A percentile compares a stretch with the other conserved stretches of the same genome.
phyloP scores from a whole-genome alignment of 1,140 invertebrate species.

The Macrosteles quadrilineatus region DNA sequence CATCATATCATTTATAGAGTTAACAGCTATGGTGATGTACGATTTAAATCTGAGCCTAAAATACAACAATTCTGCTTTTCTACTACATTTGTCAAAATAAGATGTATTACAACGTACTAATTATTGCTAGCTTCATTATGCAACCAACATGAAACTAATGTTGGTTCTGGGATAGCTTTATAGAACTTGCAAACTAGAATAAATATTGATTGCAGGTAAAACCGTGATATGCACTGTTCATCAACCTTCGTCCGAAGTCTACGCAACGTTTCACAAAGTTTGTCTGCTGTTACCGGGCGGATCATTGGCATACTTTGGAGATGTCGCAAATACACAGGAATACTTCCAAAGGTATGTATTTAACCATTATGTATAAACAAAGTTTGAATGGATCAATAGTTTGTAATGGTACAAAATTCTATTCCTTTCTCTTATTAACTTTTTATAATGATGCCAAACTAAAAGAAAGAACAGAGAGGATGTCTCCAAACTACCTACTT shows the following conservation, averaged over 20 bases:
- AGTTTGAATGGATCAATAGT: conserved; percentile 25
- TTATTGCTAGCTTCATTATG: no score
- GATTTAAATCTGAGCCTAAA: no score
- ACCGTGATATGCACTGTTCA: conserved; percentile 93
- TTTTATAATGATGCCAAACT: neutral
- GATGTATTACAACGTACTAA: no score
- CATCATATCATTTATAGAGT: no score
- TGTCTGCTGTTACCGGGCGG: conserved; percentile 77
- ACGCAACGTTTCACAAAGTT: conserved; percentile 90
- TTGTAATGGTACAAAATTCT: neutral
- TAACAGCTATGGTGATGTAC: no score
- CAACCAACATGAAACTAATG: no score
- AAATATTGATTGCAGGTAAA: no score
- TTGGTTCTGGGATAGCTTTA: no score
- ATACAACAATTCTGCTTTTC: no score
- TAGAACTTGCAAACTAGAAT: no score
- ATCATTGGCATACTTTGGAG: conserved; percentile 78
- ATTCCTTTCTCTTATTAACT: neutral
- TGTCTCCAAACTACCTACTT: neutral
- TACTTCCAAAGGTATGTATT: conserved; percentile 65
- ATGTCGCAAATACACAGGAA: conserved; percentile 57
- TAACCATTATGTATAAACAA: no score
- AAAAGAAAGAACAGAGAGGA: neutral
- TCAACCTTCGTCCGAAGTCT: conserved; percentile 92
- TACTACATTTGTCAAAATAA: no score